Evolutionary conservation across 2,113 vertebrate genomes (phyloP).

Genomic region (Struthidea cinerea): DNA sequence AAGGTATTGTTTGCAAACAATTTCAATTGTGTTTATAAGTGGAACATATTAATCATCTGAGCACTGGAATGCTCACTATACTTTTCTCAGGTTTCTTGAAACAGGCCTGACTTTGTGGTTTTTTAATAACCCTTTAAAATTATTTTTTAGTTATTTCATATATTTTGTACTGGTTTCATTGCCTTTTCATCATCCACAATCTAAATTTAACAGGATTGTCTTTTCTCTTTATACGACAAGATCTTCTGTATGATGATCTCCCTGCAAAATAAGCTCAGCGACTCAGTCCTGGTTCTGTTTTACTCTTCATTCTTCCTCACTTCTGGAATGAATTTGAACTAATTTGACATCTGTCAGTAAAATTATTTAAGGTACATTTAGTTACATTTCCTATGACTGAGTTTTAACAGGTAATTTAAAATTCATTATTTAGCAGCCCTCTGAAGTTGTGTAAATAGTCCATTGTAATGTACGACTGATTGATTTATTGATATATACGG

Average conservation of each 20-base stretch:
- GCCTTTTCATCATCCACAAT: background rate
- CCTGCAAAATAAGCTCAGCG: background rate
- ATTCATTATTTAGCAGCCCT: conserved; percentile 16
- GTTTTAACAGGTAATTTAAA: conserved; percentile 31
- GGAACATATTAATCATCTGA: background rate
- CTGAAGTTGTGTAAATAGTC: conserved; percentile 10
- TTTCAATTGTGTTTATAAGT: background rate
- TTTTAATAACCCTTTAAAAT: background rate
- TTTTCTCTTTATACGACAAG: background rate
- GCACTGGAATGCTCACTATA: background rate
- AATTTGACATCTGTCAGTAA: conserved; percentile 1
- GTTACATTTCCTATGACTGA: background rate
- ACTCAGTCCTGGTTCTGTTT: background rate
- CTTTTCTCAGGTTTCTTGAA: background rate
- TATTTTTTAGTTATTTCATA: background rate
- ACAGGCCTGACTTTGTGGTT: background rate
- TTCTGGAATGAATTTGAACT: background rate
- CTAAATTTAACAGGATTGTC: background rate
- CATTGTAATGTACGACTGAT: conserved; percentile 8
- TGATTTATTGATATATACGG: conserved; percentile 9
- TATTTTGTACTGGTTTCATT: background rate
- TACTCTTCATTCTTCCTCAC: background rate
- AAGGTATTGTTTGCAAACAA: background rate
- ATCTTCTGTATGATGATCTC: background rate
- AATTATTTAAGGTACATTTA: conserved; percentile 29